phyloP scores from a whole-genome alignment of 2,888 invertebrate species.

The Orthosia cruda region DNA sequence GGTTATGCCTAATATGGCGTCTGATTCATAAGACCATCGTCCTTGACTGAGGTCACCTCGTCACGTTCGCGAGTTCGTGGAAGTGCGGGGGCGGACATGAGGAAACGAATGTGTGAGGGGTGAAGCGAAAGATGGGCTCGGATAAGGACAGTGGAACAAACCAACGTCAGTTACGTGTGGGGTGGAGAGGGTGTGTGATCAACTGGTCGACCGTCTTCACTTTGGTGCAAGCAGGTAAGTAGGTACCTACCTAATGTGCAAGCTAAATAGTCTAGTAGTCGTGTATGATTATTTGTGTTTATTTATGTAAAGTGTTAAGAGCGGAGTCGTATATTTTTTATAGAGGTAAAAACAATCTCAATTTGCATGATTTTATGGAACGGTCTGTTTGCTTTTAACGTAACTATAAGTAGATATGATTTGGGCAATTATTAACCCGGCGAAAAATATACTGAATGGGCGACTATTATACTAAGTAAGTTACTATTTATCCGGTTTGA shows the following conservation, averaged over 20 bases:
- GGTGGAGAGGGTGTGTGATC: not conserved
- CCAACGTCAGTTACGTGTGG: not conserved
- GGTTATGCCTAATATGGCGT: slow-evolving; percentile 36
- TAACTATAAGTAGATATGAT: too few species aligned
- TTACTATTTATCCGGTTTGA: too few species aligned
- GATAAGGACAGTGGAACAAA: slow-evolving; percentile 3
- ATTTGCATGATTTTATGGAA: not conserved
- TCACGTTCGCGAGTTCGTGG: slow-evolving; percentile 47
- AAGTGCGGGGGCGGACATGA: slow-evolving; percentile 52
- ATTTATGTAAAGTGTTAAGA: not conserved
- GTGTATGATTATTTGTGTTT: not conserved
- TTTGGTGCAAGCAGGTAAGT: not conserved
- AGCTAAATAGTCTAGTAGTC: not conserved
- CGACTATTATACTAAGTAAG: too few species aligned
- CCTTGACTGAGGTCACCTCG: slow-evolving; percentile 38
- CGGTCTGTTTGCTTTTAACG: not conserved
- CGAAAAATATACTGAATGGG: too few species aligned
- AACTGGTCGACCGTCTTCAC: not conserved
- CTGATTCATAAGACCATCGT: slow-evolving; percentile 56
- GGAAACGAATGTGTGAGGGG: slow-evolving; percentile 40
- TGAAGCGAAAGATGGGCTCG: slow-evolving; percentile 36
- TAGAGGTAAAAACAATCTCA: not conserved
- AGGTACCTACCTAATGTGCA: not conserved
- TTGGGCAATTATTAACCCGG: too few species aligned
- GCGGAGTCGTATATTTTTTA: not conserved